Evolutionary conservation across 2,888 invertebrate genomes (phyloP), one percentile per base, ranked within the genome.

Genomic region (Nomada fabriciana): DNA sequence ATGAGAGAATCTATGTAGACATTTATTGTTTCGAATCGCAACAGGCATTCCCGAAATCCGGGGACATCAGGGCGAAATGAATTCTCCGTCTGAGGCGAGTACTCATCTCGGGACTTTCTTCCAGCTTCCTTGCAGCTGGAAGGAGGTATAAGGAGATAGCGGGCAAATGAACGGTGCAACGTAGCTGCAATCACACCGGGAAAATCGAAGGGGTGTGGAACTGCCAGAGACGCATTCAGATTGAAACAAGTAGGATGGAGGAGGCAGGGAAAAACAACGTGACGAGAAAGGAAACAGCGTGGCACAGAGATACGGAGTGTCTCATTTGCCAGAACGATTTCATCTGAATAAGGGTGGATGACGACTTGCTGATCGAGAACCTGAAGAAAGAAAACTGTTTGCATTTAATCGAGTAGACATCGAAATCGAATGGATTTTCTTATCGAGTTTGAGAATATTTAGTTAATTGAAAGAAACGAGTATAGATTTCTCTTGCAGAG

Each of bases 101-200:
- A 79, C 84, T 86, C 87, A 76, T 87, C 86, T 77, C 72, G 79
- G 75, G 74, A 76, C 68, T 72, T 76, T 55, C 61, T 63, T 57
- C 80, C 63, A 59, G 57, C 57, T 36, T 59, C 25, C 72, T 63
- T 42, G 52, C 43, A 50, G 52, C 23, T 29, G 47, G 60, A n/a
- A 82, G 83, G 63, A 63, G 80, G 79, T 77, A 82, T 78, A 78
- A 82, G 80, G 61, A 85, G 78, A 77, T 72, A 77, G 76, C 74
- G 80, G 79, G 83, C 61, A 88, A 88, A 88, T 84, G 85, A 87
- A 86, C 81, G 80, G 77, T 36, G 81, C 86, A 81, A 67, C 77
- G 81, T 70, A 52, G 73, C 82, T 80, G 84, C 85, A 76, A 82
- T 86, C 85, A 76, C 77, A 72, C 61, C 76, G 50, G 68, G 72